Evolutionary conservation across 1,140 invertebrate genomes (phyloP), one percentile per base, ranked within the genome.

Genomic region (Drosophila lowei): DNA sequence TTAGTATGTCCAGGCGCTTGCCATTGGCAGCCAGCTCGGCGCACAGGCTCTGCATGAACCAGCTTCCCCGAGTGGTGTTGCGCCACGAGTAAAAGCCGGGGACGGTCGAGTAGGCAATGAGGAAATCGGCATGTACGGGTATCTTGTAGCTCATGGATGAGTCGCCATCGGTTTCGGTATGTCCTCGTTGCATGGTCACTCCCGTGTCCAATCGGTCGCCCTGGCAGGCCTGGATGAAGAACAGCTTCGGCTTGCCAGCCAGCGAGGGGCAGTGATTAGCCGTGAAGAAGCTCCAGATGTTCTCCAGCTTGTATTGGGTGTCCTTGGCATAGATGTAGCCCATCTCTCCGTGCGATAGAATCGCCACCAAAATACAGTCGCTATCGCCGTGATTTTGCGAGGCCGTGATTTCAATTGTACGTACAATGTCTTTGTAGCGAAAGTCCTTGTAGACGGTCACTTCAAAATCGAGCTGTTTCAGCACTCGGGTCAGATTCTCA

Each of bases 81-180:
- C 98, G 94, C 98, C 98, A 99, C 1, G 98, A 98, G 92, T 96
- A 99, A 92, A 94, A 97, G 53, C 97, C 97, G 81, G 97, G 96
- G 53, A 99, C 95, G 18, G 98, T 98, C 4, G 97, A 98, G 91
- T 98, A 99, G 11, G 96, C 96, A 79, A 99, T 97, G 11, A 99
- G 92, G 90, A 99, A 98, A 92, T 99, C 98, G n/a, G 98, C 98
- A 92, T 98, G 96, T 48, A 95, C 93, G 6, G 98, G 98, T 90
- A 99, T 98, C 81, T 95, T 95, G 81, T 97, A 97, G 25, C 92
- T 92, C 48, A 90, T 84, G 3, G 93, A 92, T 34, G 93, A 92
- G 70, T 92, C 91, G 9, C 95, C 95, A 93, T 97, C 96, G 4
- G 95, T 96, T 92, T 96, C 95, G 21, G 89, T 90, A 38, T 77